phyloP scores from a whole-genome alignment of 2,888 invertebrate genomes.

The Lasioglossum figueresi region DNA sequence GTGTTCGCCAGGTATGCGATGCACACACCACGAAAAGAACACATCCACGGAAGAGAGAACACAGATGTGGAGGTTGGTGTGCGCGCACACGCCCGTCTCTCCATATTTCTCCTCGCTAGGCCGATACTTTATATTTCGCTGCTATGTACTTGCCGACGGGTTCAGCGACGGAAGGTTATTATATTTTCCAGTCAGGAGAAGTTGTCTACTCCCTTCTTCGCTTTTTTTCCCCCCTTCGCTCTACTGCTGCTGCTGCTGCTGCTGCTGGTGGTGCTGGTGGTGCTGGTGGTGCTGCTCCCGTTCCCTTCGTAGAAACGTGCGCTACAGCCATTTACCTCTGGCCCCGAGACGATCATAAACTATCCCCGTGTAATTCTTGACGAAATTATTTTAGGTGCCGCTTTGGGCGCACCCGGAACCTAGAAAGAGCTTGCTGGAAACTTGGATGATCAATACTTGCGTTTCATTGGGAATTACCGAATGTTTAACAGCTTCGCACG shows the following conservation, averaged over 20 bases:
- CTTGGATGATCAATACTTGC: neutral
- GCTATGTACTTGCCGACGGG: conserved; percentile 34
- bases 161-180: conserved; percentile 43
- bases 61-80: neutral
- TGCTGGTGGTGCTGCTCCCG: neutral
- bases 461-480: neutral
- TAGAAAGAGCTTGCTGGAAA: neutral
- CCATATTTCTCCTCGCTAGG: conserved; percentile 27
- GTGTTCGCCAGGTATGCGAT: conserved; percentile 37
- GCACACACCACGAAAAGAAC: conserved; percentile 1
- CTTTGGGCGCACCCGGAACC: neutral
- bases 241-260: neutral
- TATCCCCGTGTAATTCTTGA: conserved; percentile 25
- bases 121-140: conserved; percentile 18
- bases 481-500: no score
- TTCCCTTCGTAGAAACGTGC: conserved; percentile 32
- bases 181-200: conserved; percentile 33
- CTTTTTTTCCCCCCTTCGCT: neutral
- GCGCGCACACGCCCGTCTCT: neutral
- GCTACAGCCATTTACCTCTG: conserved; percentile 28
- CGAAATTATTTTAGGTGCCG: conserved; percentile 36
- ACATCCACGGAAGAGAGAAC: neutral
- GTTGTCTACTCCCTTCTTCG: conserved; percentile 30
- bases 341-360: conserved; percentile 30
- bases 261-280: no score